phyloP scores from a whole-genome alignment of 2,113 vertebrate species.

The Calidris pugnax region DNA sequence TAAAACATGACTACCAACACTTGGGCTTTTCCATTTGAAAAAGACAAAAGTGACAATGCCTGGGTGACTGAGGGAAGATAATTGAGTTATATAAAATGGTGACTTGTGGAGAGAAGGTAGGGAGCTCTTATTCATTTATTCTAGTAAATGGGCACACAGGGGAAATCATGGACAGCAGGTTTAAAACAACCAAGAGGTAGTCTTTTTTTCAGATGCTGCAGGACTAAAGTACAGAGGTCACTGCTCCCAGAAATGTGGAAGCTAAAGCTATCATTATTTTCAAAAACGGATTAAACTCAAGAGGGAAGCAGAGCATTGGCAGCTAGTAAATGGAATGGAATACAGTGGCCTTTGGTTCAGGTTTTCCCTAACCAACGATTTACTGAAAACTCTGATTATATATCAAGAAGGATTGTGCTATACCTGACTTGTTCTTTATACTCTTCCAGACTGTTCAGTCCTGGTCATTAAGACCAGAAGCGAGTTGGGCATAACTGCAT shows the following conservation, averaged over 20 bases:
- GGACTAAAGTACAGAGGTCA: neutral
- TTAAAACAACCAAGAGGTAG: neutral
- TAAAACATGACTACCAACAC: neutral
- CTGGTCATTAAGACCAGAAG: neutral
- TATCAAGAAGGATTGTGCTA: neutral
- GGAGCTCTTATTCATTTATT: neutral
- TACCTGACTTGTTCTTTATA: neutral
- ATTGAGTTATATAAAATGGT: neutral
- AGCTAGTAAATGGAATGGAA: neutral
- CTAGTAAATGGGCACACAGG: neutral
- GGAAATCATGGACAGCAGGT: neutral
- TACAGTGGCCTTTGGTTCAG: neutral
- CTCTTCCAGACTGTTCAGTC: neutral
- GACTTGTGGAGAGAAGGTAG: neutral
- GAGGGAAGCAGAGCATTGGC: neutral
- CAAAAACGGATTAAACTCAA: neutral
- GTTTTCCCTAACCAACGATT: neutral
- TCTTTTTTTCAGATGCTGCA: neutral
- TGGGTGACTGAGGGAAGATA: neutral
- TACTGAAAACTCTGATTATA: neutral
- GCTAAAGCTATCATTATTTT: neutral
- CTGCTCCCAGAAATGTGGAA: neutral
- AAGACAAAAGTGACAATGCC: neutral
- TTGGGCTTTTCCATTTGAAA: neutral
- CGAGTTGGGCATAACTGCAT: accelerated